Base-by-base conservation (phyloP, 2,888 invertebrate genomes). In the Brenthis daphne region DNA sequence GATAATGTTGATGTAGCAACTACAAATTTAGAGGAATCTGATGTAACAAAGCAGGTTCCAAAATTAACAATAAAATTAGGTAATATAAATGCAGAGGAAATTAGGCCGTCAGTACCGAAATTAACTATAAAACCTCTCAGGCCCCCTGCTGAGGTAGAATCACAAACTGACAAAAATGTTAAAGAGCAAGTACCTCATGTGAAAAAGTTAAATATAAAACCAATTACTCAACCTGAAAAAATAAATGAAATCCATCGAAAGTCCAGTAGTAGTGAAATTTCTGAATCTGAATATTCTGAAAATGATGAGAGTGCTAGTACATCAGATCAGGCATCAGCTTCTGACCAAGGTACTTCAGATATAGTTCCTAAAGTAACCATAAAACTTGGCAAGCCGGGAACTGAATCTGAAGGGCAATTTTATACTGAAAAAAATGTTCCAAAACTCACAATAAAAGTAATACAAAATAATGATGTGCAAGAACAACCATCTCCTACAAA, bases 301-400 rank as follows among this genome's bases (percentile, higher is more conserved):
- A 93, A 91, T 92, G 94, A 92, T 85, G 92, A 86, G 83, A 93
- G 79, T 77, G 88, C 87, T 75, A 94, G 90, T 75, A 88, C 89
- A 67, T 89, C 89, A 68, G 92, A 88, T 74, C 90, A 88, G 78
- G 82, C 89, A 54, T 91, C 91, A 67, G 78, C 87, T 57, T 90
- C 91, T 53, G 91, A 92, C 77, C 89, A 89, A 77, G 88, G 88
- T 1, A 74, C 83, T 65, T 75, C 81, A 73, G 90, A 89, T 74
- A 75, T 86, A 71, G 84, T 92, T 64, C 92, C 92, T 55, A 93
- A 92, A 84, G 91, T 92, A 65, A 92, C 90, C 57, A 93, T 93
- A 58, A 93, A 90, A 82, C 79, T 91, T 53, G 89, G 89, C 29
- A 93, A 90, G 81, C 88, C 88, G 73, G 90, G 89, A 53, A 90